These are phyloP conservation scores for Galerucella calmariensis DNA, from an alignment of 2,888 invertebrate species.

Conservation along the genomic window DNA sequence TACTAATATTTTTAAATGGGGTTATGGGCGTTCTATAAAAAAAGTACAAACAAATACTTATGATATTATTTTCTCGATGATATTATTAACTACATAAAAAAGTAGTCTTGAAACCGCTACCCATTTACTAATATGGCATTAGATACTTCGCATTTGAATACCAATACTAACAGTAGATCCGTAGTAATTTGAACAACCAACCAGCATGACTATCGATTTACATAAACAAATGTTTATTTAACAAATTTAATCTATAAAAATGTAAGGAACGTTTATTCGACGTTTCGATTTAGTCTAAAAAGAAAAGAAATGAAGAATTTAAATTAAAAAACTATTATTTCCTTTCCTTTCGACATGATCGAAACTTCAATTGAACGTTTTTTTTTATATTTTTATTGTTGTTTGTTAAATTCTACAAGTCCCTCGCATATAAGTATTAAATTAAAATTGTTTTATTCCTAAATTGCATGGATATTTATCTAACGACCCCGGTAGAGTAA, in stretches of 20 bases:
- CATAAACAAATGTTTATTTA: neutral
- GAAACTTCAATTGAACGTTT: neutral
- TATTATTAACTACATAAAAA: neutral
- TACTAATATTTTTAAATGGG: too few species aligned
- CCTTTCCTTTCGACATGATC: neutral
- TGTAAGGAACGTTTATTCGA: neutral
- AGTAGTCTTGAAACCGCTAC: neutral
- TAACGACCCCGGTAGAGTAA: neutral
- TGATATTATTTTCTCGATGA: neutral
- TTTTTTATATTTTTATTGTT: neutral
- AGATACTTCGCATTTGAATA: constrained; percentile 73
- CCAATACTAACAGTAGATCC: constrained; percentile 67
- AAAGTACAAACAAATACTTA: neutral
- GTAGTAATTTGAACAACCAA: constrained; percentile 32
- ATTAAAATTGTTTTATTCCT: neutral
- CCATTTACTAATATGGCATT: constrained; percentile 22
- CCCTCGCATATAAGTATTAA: neutral
- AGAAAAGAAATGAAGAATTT: too few species aligned
- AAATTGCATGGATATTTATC: neutral
- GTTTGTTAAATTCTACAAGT: neutral
- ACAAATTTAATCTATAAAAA: neutral
- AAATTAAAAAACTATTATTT: too few species aligned
- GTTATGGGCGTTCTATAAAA: too few species aligned
- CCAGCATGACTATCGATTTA: constrained; percentile 39
- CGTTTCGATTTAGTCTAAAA: neutral